phyloP scores from a whole-genome alignment of 2,797 vertebrate species.

The Periparus ater region DNA sequence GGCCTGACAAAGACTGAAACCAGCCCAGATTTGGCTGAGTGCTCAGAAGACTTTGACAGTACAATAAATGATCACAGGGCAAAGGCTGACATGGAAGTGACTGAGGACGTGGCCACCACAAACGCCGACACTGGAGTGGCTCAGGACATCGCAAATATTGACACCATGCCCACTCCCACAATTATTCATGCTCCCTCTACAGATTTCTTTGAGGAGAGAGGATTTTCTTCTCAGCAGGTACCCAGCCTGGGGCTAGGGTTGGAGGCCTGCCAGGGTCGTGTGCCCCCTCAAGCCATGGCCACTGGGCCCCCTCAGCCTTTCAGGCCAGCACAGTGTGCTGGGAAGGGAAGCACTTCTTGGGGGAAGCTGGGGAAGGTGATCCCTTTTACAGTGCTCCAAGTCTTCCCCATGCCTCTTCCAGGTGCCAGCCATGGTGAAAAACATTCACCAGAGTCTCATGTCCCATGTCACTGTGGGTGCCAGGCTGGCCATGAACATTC shows the following conservation, averaged over 20 bases:
- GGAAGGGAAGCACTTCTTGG: background rate
- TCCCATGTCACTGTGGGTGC: fast-evolving
- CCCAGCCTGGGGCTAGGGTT: background rate
- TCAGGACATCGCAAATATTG: background rate
- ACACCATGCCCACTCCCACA: background rate
- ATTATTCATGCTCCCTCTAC: too few relatives aligned
- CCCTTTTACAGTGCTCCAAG: background rate
- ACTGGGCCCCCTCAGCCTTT: background rate
- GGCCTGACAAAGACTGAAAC: too few relatives aligned
- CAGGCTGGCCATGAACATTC: background rate
- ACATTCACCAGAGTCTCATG: background rate
- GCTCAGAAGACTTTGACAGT: background rate
- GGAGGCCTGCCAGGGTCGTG: background rate
- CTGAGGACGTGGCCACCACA: background rate
- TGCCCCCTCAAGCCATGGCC: background rate
- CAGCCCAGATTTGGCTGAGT: too few relatives aligned
- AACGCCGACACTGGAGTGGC: too few relatives aligned
- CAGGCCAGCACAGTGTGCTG: background rate
- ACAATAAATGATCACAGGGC: background rate
- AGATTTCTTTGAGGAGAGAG: background rate
- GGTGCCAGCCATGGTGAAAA: background rate
- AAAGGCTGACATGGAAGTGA: background rate
- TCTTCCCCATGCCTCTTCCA: background rate
- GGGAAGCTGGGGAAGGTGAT: background rate
- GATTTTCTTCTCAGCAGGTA: too few relatives aligned